Evolutionary conservation across 2,113 vertebrate genomes (phyloP), one percentile per base, ranked within the genome.

Genomic region (Antechinus flavipes): DNA sequence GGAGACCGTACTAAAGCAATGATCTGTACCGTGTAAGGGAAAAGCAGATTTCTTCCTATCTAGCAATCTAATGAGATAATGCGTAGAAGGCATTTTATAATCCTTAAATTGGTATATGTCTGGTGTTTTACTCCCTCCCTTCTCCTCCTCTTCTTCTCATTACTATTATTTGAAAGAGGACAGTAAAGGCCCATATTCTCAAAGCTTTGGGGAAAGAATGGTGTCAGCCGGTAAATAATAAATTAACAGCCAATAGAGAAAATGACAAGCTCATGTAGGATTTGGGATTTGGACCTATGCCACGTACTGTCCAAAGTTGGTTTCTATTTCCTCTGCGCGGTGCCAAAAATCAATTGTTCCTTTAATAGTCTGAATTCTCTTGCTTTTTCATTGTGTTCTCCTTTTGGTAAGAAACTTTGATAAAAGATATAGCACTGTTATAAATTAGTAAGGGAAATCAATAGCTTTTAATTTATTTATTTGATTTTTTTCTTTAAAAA

Each of bases 401-500:
- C 7, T 89, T 61, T 1, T 24, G 54, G 19, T 93, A 94, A 46
- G 22, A 92, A 92, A 35, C 19, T 19, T 90, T 47, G 7, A 7
- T 30, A 84, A 3, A 11, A 95, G 47, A 91, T 84, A 90, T 0
- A 93, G 14, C 2, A 46, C 6, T 53, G 90, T 84, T 16, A 54
- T 52, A 96, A 68, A 49, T 95, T 84, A 90, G 46, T n/a, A 58
- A 54, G 49, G 6, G 61, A 35, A n/a, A 35, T 49, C 0, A 93
- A 54, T 91, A 42, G 42, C 53, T 90, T 89, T 93, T 91, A 92
- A 46, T 19, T 68, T 96, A 97, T 91, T 91, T 96, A 92, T 96
- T 97, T 95, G 93, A 93, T 93, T 96, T 97, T 97, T 96, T 94
- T 98, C 97, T 97, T 54, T 16, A 97, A 97, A 93, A 96, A 96